Percentiles rank a stretch among this genome's conserved stretches.
phyloP scores from a whole-genome alignment of 23 tunicate genomes.

The Pegea sp. region DNA sequence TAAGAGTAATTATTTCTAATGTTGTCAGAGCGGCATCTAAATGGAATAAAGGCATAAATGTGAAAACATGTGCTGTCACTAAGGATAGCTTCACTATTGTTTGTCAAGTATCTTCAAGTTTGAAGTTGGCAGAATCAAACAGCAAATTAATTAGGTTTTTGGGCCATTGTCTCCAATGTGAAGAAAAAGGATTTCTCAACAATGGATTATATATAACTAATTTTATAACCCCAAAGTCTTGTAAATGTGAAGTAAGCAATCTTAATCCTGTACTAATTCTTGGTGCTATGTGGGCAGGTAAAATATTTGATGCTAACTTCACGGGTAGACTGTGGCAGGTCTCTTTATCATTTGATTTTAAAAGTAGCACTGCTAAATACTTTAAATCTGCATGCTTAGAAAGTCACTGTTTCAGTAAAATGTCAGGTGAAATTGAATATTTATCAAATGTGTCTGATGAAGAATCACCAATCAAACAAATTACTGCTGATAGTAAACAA shows the following conservation, averaged over 20 bases:
- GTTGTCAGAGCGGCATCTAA: slow-evolving; percentile 37
- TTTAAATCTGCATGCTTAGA: too few species aligned
- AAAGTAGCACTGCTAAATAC: too few species aligned
- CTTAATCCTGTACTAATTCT: slow-evolving; percentile 23
- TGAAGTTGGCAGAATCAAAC: slow-evolving; percentile 20
- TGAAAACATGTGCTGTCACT: slow-evolving; percentile 16
- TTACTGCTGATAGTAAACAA: too few species aligned
- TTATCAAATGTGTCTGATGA: too few species aligned
- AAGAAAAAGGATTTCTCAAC: slow-evolving; percentile 18
- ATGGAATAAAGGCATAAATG: slow-evolving; percentile 46
- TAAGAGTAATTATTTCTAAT: slow-evolving; percentile 37
- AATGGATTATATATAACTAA: too few species aligned
- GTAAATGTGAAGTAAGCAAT: too few species aligned
- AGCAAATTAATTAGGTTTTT: slow-evolving; percentile 8
- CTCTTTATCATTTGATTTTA: too few species aligned
- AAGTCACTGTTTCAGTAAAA: too few species aligned
- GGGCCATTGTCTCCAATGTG: slow-evolving; percentile 50
- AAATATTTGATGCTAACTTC: slow-evolving; percentile 28
- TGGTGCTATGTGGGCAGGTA: slow-evolving; percentile 48
- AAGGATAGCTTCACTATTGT: slow-evolving; percentile 28
- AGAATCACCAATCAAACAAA: too few species aligned
- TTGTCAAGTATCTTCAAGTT: slow-evolving; percentile 24
- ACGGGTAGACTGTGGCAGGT: slow-evolving; percentile 1
- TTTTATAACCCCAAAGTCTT: background rate
- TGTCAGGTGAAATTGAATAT: too few species aligned